These are phyloP conservation scores for Lutraria rhynchaena DNA, from an alignment of 1,140 invertebrate genomes.

Conservation along the genomic window DNA sequence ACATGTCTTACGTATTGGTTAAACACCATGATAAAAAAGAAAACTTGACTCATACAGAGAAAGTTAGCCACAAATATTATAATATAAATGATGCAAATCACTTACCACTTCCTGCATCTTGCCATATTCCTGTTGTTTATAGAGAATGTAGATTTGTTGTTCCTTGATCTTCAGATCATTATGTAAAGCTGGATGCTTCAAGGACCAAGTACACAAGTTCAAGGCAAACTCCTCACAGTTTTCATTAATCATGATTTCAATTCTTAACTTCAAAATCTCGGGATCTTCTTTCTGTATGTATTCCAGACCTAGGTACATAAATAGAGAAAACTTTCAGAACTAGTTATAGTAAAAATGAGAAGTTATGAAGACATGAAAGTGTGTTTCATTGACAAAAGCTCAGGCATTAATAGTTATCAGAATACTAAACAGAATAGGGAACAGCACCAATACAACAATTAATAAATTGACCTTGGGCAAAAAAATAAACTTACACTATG, in stretches of 20 bases:
- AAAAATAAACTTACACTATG: no score
- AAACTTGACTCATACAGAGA: no score
- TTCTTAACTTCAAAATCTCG: conserved; percentile 68
- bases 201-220: conserved; percentile 72
- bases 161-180: conserved; percentile 65
- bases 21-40: no score
- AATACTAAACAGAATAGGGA: no score
- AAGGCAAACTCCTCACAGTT: conserved; percentile 77
- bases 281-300: conserved; percentile 72
- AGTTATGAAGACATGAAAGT: no score
- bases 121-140: conserved; percentile 63
- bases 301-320: conserved; percentile 59
- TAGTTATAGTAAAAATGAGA: background rate
- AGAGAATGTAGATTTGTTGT: conserved; percentile 67
- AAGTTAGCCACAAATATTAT: no score
- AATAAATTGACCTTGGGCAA: no score
- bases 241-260: conserved; percentile 73
- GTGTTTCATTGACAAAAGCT: no score
- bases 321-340: background rate
- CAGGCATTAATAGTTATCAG: no score
- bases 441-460: no score
- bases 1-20: no score
- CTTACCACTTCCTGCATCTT: conserved; percentile 73
- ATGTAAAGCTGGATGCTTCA: conserved; percentile 65
- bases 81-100: background rate